Percentiles rank a stretch among this genome's conserved stretches.
Evolutionary conservation across 2,888 invertebrate genomes (phyloP).

Genomic region (Ecdyonurus torrentis): DNA sequence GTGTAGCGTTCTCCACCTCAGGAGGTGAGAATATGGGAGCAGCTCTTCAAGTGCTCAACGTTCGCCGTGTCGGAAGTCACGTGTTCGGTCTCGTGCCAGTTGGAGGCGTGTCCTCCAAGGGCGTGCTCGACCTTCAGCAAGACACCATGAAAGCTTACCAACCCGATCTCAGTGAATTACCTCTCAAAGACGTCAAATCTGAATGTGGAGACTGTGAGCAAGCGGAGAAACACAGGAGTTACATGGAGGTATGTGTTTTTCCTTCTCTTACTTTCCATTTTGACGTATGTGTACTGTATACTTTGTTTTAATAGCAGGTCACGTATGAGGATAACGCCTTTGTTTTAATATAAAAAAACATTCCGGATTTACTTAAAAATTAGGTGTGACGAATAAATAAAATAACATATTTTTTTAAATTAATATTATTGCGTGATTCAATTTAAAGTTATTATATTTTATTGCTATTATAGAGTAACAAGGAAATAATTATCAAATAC

Average conservation of each 20-base stretch:
- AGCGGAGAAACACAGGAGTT: background rate
- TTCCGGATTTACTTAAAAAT: too few species aligned
- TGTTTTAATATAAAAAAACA: too few species aligned
- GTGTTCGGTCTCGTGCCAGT: slow-evolving; percentile 10
- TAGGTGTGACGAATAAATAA: too few species aligned
- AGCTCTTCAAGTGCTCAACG: slow-evolving; percentile 12
- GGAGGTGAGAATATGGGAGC: slow-evolving; percentile 14
- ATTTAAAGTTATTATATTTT: too few species aligned
- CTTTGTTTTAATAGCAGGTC: too few species aligned
- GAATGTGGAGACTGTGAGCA: slow-evolving; percentile 6
- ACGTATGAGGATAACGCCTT: too few species aligned
- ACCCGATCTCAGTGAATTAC: slow-evolving; percentile 7
- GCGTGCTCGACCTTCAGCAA: slow-evolving; percentile 10
- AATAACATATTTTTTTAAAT: too few species aligned
- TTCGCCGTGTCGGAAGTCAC: slow-evolving; percentile 10
- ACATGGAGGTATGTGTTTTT: slow-evolving; percentile 8
- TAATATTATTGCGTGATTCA: too few species aligned
- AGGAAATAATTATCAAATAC: too few species aligned
- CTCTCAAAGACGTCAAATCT: slow-evolving; percentile 6
- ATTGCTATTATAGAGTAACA: too few species aligned
- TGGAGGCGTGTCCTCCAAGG: slow-evolving; percentile 9
- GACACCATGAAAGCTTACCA: slow-evolving; percentile 10
- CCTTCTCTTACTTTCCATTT: too few species aligned
- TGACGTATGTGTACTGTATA: too few species aligned
- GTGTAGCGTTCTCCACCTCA: slow-evolving; percentile 13